Conservation (phyloP, 2,113 vertebrate species). For the Mastomys coucha region DNA sequence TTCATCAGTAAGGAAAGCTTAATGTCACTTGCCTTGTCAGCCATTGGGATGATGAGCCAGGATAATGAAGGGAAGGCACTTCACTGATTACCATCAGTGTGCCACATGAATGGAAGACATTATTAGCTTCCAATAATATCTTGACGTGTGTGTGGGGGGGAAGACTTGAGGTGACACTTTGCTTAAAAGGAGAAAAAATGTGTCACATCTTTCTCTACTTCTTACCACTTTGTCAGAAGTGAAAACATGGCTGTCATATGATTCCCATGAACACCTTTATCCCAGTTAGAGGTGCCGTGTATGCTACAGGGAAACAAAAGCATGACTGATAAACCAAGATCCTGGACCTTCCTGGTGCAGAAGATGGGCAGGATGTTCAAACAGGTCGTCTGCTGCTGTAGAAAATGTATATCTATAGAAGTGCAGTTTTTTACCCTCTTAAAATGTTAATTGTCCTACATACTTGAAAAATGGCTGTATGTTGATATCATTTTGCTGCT, state of each 20-base stretch:
- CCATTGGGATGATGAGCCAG: slow-evolving; percentile 52
- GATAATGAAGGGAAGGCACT: slow-evolving; percentile 14
- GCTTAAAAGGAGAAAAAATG: slow-evolving; percentile 41
- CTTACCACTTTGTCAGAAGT: slow-evolving; percentile 52
- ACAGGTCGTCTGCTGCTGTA: background rate
- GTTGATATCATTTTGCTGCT: background rate
- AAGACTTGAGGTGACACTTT: slow-evolving; percentile 30
- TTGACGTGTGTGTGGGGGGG: background rate
- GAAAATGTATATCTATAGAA: slow-evolving; percentile 14
- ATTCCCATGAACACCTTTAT: background rate
- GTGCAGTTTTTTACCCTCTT: background rate
- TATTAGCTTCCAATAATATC: slow-evolving; percentile 46
- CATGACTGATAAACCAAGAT: background rate
- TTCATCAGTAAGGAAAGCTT: background rate
- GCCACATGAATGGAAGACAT: background rate
- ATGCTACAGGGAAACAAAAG: background rate
- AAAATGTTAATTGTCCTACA: background rate
- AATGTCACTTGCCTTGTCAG: background rate
- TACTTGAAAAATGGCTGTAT: background rate
- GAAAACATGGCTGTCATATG: background rate
- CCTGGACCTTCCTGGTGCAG: background rate
- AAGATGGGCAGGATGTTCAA: background rate
- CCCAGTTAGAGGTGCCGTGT: background rate
- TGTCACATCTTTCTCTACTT: slow-evolving; percentile 17
- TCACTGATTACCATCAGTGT: background rate